phyloP scores from a whole-genome alignment of 2,113 vertebrate species.

The Pseudorhombus dupliciocellatus region DNA sequence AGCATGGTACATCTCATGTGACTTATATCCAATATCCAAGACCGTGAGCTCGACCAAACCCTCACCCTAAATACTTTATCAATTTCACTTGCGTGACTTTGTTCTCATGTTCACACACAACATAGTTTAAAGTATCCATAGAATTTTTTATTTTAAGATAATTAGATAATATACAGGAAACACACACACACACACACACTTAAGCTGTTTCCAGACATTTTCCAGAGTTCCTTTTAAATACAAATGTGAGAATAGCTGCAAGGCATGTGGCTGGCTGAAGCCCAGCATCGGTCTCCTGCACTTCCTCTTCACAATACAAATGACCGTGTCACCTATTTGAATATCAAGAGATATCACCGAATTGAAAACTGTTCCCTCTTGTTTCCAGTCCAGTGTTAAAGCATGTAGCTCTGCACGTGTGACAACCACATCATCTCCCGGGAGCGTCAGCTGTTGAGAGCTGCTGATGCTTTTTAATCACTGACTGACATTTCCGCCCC shows the following conservation, averaged over 20 bases:
- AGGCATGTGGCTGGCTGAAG: background rate
- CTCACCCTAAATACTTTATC: no score
- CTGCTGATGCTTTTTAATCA: conserved; percentile 31
- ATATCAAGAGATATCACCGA: conserved; percentile 32
- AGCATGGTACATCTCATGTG: no score
- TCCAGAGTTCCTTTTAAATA: no score
- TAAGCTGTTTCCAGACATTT: no score
- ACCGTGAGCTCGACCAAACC: no score
- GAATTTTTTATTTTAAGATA: no score
- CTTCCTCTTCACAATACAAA: conserved; percentile 38
- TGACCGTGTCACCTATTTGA: conserved; percentile 16
- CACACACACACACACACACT: no score
- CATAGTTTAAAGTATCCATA: no score
- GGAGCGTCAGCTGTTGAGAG: conserved; percentile 6
- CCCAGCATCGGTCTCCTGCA: background rate
- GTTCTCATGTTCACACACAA: no score
- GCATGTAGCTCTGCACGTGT: background rate
- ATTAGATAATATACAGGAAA: no score
- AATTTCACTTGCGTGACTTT: no score
- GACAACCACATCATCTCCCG: conserved; percentile 23
- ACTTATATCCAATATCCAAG: no score
- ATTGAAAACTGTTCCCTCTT: conserved; percentile 35
- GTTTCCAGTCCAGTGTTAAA: conserved; percentile 8
- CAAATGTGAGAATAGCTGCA: conserved; percentile 29
- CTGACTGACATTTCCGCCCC: background rate